Conservation (phyloP, 2,113 vertebrate genomes). For the Saimiri boliviensis region DNA sequence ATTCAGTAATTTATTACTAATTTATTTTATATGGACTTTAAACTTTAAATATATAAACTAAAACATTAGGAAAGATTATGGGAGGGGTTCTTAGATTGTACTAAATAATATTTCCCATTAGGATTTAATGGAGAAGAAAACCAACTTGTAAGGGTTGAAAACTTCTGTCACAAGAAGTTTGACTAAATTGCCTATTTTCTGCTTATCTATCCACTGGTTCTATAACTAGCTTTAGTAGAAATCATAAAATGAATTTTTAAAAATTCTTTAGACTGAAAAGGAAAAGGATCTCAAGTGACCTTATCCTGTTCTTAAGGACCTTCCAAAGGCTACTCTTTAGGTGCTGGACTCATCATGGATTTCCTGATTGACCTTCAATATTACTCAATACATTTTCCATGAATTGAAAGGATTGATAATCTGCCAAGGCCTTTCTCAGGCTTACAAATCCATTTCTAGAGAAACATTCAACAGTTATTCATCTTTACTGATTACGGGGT, state of each 20-base stretch:
- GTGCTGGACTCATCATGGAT: background rate
- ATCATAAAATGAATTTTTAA: background rate
- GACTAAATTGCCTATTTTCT: background rate
- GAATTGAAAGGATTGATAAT: background rate
- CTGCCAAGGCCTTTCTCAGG: background rate
- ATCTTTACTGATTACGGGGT: conserved; percentile 21
- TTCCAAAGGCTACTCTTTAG: background rate
- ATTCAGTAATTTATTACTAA: background rate
- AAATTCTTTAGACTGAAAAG: background rate
- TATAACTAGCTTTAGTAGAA: conserved; percentile 4
- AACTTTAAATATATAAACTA: background rate
- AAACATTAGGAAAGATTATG: background rate
- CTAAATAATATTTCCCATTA: background rate
- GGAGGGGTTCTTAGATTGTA: background rate
- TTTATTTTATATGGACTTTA: background rate
- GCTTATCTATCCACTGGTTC: background rate
- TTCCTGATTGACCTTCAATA: background rate
- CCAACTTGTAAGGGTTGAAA: background rate
- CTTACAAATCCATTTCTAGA: conserved; percentile 5
- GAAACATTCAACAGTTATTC: background rate
- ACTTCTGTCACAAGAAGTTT: background rate
- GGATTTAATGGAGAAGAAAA: background rate
- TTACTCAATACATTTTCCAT: background rate
- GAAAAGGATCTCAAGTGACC: background rate
- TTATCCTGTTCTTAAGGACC: background rate